A percentile compares a stretch with the other conserved stretches of the same genome.
Conservation (phyloP, 2,888 invertebrate species). For the Tachina fera region DNA sequence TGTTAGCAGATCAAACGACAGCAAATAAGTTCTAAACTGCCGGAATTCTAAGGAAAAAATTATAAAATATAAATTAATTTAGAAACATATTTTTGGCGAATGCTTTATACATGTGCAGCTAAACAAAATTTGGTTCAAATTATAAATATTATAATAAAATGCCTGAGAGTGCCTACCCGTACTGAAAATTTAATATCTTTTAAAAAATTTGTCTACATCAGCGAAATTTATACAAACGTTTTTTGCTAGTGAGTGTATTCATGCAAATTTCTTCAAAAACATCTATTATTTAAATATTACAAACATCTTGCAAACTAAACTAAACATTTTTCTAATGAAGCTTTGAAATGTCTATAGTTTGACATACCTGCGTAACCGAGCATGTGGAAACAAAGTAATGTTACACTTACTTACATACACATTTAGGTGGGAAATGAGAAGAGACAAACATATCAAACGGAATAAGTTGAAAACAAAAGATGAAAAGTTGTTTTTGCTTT, state of each 20-base stretch:
- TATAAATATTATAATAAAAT: neutral
- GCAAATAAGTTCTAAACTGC: too few relatives aligned
- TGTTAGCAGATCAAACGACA: too few relatives aligned
- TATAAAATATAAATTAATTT: too few relatives aligned
- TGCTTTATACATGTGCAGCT: neutral
- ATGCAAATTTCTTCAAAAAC: neutral
- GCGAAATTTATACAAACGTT: neutral
- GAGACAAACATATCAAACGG: slow-evolving; percentile 1
- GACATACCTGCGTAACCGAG: neutral
- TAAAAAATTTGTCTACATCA: neutral
- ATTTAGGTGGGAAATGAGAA: too few relatives aligned
- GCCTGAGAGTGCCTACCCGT: neutral
- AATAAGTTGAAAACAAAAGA: slow-evolving; percentile 17
- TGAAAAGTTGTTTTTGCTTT: slow-evolving; percentile 2
- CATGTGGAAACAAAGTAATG: neutral
- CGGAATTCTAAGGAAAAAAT: too few relatives aligned
- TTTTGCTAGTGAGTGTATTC: neutral
- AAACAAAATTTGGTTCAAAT: neutral
- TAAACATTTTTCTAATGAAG: neutral
- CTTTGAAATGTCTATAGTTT: slow-evolving; percentile 29
- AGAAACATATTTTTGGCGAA: too few relatives aligned
- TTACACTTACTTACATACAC: neutral
- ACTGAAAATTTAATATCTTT: slow-evolving; percentile 15
- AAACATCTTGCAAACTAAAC: slow-evolving; percentile 8
- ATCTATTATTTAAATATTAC: slow-evolving; percentile 7